A percentile compares a stretch with the other conserved stretches of the same genome.
phyloP scores from a whole-genome alignment of 2,797 vertebrate genomes.

The Pempheris klunzingeri region DNA sequence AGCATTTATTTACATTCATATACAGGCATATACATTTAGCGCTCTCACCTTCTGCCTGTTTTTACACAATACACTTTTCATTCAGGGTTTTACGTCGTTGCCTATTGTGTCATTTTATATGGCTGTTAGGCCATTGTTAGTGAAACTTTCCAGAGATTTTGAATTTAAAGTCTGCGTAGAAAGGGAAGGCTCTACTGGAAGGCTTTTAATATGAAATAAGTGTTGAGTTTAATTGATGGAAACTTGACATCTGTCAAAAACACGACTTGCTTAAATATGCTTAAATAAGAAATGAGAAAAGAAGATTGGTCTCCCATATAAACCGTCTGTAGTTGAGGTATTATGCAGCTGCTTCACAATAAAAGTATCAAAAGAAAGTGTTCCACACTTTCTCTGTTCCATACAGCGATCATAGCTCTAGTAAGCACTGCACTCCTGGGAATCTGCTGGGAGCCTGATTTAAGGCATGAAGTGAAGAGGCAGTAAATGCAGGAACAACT shows the following conservation, averaged over 20 bases:
- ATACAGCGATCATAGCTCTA: not conserved
- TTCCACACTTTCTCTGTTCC: not conserved
- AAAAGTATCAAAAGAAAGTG: not conserved
- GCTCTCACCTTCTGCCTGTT: not conserved
- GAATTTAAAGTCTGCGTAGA: not conserved
- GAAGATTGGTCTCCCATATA: not conserved
- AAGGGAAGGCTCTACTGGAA: not conserved
- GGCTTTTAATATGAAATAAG: not conserved
- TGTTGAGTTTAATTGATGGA: not conserved
- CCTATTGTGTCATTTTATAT: not conserved
- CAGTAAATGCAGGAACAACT: not conserved
- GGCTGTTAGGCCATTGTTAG: not conserved
- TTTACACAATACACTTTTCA: not conserved
- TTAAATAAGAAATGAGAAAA: not conserved
- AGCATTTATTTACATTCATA: too few species aligned
- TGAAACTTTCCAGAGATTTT: not conserved
- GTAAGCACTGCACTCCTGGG: not conserved
- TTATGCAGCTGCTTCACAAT: not conserved
- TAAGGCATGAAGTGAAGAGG: not conserved
- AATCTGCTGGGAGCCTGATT: not conserved
- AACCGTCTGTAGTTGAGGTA: not conserved
- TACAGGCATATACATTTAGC: too few species aligned
- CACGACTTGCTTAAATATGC: not conserved
- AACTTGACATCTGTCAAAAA: not conserved
- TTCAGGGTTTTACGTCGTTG: not conserved